Evolutionary conservation across 2,888 invertebrate species (phyloP).

Genomic region (Sympetrum striolatum): DNA sequence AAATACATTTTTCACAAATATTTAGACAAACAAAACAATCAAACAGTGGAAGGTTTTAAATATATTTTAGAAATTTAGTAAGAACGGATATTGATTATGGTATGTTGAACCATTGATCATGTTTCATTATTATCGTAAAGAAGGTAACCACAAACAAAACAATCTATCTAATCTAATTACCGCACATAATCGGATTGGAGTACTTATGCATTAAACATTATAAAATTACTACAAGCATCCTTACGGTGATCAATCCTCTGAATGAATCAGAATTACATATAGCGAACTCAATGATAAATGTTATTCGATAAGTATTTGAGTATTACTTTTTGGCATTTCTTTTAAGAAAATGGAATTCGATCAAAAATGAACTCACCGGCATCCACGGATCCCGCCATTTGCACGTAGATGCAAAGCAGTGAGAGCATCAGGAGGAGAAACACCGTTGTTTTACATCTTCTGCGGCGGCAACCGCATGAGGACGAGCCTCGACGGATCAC

Average conservation of each 20-base stretch:
- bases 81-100: too few species aligned
- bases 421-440: neutral
- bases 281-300: too few species aligned
- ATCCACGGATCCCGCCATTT: neutral
- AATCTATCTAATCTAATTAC: too few species aligned
- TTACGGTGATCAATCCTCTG: neutral
- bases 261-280: too few species aligned
- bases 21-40: too few species aligned
- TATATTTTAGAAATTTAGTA: too few species aligned
- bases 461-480: neutral
- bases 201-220: neutral
- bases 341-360: neutral
- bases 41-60: too few species aligned
- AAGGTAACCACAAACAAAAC: too few species aligned
- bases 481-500: slow-evolving; percentile 2
- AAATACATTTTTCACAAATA: too few species aligned
- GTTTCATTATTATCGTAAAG: too few species aligned
- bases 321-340: neutral
- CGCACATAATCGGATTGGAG: neutral
- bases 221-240: neutral
- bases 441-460: neutral
- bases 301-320: too few species aligned
- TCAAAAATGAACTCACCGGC: neutral
- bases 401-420: neutral
- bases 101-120: too few species aligned